A percentile compares a stretch with the other conserved stretches of the same genome.
phyloP scores from a whole-genome alignment of 92 coral and sea anemone species.

The Porites rus region DNA sequence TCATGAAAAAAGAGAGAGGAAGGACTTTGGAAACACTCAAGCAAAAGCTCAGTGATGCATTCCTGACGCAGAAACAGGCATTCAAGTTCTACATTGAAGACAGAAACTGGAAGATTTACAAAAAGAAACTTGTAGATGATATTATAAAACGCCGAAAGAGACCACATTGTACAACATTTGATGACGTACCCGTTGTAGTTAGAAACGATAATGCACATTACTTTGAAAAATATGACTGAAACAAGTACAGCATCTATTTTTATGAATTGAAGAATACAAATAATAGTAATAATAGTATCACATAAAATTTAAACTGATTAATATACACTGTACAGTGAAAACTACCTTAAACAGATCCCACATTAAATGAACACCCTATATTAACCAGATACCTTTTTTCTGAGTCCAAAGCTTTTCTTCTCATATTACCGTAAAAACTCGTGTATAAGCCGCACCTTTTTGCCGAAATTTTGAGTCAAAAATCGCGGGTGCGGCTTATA shows the following conservation, averaged over 20 bases:
- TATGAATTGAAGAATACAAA: neutral
- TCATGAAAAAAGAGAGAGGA: constrained; percentile 86
- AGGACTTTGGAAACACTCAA: constrained; percentile 71
- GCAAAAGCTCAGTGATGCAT: constrained; percentile 62
- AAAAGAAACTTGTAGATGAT: constrained; percentile 83
- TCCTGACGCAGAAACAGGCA: constrained; percentile 79
- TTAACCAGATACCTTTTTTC: no score
- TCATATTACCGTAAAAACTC: no score
- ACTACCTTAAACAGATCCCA: no score
- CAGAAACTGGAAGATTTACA: constrained; percentile 91
- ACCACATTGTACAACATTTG: constrained; percentile 71
- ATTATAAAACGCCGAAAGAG: constrained; percentile 69
- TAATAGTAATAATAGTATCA: neutral
- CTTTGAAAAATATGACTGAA: constrained; percentile 51
- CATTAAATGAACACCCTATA: no score
- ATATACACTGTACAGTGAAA: no score
- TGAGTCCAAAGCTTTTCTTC: no score
- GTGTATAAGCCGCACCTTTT: no score
- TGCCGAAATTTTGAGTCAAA: no score
- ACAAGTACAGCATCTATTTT: neutral
- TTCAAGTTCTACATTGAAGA: constrained; percentile 75
- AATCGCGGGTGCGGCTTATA: no score
- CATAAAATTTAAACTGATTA: no score
- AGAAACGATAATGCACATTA: constrained; percentile 81
- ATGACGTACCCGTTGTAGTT: constrained; percentile 89